Evolutionary conservation across 2,888 invertebrate genomes (phyloP), one percentile per base, ranked within the genome.

Genomic region (Dexiosoma caninum): DNA sequence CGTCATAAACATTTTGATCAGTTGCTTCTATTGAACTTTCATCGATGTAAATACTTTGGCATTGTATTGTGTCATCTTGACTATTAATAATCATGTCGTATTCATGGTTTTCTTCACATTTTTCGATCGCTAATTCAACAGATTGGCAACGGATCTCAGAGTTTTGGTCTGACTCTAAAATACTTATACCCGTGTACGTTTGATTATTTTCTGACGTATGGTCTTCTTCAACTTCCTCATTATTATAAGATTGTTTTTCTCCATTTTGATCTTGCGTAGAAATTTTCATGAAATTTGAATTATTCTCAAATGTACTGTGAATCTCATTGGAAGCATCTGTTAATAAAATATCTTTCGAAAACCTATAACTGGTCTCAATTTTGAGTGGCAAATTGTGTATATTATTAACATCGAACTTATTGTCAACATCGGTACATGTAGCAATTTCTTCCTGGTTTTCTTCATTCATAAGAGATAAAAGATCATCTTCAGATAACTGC

Each of bases 1-100:
- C 9, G n/a, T 46, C n/a, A 35, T 16, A 9, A 21, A 40, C 14
- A 2, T 32, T 19, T 62, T 51, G 30, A 32, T 67, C 51, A 44
- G 8, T 27, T 14, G 57, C 75, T 51, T 74, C 72, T n/a, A 55
- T 12, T 0, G 83, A 76, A 42, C 82, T 82, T 32, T 84, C 85
- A 42, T 82, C 77, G 9, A 32, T 37, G 32, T 66, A 74, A 16
- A 69, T 19, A 21, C 16, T 46, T 42, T 70, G 51, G 27, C 70
- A 75, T 59, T 76, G 72, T 10, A 79, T 57, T 19, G 55, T 70
- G 10, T 70, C 67, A 3, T 81, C 83, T 16, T 83, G 82, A 9
- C 83, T 84, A 10, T 84, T 79, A 8, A 84, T 69, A 55, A 85
- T 84, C 16, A 81, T 79, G 30, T 84, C 83, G 27, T 84, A 85